These are phyloP conservation scores for Psittacus erithacus DNA, from an alignment of 2,113 vertebrate genomes.

Conservation along the genomic window DNA sequence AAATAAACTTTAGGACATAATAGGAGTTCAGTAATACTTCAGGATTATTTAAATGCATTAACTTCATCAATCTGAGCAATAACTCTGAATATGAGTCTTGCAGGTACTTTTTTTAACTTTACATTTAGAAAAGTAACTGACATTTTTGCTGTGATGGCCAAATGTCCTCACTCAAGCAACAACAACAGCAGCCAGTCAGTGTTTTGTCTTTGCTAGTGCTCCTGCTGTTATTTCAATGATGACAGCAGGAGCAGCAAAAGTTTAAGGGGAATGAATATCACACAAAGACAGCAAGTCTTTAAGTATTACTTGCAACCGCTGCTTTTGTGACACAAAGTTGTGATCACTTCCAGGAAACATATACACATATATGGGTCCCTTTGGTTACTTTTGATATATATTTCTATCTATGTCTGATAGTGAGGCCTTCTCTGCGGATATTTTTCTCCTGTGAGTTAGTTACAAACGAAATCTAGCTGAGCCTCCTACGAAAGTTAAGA, in stretches of 20 bases:
- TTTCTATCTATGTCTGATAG: background rate
- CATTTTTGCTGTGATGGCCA: background rate
- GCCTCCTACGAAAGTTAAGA: conserved; percentile 54
- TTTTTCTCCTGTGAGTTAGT: conserved; percentile 12
- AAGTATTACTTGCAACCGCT: background rate
- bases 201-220: background rate
- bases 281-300: background rate
- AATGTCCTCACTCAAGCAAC: background rate
- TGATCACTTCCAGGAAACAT: conserved; percentile 26
- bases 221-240: conserved; percentile 1
- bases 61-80: background rate
- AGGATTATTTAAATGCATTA: background rate
- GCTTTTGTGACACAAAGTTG: background rate
- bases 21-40: background rate
- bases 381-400: background rate
- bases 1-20: background rate
- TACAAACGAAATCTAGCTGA: conserved; percentile 28
- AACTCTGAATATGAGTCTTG: background rate
- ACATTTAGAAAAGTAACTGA: background rate
- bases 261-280: background rate
- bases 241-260: background rate
- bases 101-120: background rate
- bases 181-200: background rate
- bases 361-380: background rate
- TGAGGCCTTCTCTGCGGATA: conserved; percentile 10